Evolutionary conservation across 2,888 invertebrate genomes (phyloP).

Genomic region (Plutella xylostella): DNA sequence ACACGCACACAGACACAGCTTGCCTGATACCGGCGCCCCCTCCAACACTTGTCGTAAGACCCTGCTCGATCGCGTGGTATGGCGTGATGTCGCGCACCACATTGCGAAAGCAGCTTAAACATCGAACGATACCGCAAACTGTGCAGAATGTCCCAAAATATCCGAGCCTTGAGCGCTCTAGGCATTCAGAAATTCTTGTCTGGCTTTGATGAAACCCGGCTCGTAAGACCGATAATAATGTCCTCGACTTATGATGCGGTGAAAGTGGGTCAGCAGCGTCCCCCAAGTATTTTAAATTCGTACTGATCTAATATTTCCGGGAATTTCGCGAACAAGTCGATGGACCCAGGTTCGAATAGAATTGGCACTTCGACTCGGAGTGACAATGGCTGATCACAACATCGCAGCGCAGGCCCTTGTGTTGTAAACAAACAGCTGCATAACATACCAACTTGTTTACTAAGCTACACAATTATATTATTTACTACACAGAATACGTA

Average conservation of each 20-base stretch:
- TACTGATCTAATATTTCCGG: too few relatives aligned
- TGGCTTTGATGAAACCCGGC: neutral
- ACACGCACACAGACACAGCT: neutral
- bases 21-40: constrained; percentile 10
- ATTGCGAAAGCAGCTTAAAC: constrained; percentile 41
- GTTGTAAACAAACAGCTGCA: constrained; percentile 2
- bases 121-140: neutral
- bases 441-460: constrained; percentile 2
- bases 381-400: too few relatives aligned
- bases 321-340: too few relatives aligned
- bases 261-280: neutral
- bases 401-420: neutral
- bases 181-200: neutral
- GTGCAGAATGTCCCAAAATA: neutral
- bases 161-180: neutral
- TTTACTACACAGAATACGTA: too few relatives aligned
- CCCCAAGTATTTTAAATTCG: neutral
- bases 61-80: constrained; percentile 42
- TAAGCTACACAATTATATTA: neutral
- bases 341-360: too few relatives aligned
- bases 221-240: neutral
- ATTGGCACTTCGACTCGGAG: too few relatives aligned
- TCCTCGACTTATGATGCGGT: too few relatives aligned
- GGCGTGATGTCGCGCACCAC: constrained; percentile 51
- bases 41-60: neutral